Evolutionary conservation across 2,797 vertebrate genomes (phyloP), one percentile per base, ranked within the genome.

Genomic region (Trematomus bernacchii): DNA sequence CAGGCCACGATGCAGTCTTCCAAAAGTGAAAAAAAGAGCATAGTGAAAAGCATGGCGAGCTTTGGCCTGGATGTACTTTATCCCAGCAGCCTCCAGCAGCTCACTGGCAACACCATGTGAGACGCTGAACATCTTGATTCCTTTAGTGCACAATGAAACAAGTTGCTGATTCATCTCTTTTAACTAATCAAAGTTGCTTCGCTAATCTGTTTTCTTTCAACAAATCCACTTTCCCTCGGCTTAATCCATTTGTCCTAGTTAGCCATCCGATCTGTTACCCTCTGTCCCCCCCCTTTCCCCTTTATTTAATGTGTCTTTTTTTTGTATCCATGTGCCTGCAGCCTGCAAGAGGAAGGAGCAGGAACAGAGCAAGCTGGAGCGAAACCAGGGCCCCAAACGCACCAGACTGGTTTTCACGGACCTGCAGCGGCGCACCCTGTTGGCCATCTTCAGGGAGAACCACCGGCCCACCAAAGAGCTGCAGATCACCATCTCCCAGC

Each of bases 271-370:
- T 82, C 87, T 82, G 83, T 88, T 90, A 82, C 85, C 85, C 71
- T 57, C 27, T 27, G 27, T 61, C 87, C 74, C 66, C 52, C 66
- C 33, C 33, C 42, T 43, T 71, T 71, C 66, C 33, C 33, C 42
- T 43, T 71, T 71, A 54, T 82, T 75, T 48, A 50, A 86, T 77
- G 23, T 55, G 43, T 71, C 76, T 76, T 68, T 53, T 53, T 27
- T 5, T 5, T 27, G 27, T 30, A 27, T 85, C 77, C 61, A 1
- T 87, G 40, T 82, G 58, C 72, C 81, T 63, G 64, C 90, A 97
- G 96, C 96, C 65, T 97, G 96, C 93, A 97, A 97, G 86, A 84
- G 96, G 60, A 97, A 97, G 90, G 96, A 97, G 87, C 95, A 95
- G 86, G 96, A 84, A 84, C 96, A 96, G 86, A 93, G 91, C 88